Evolutionary conservation across 2,113 vertebrate species (phyloP), one percentile per base, ranked within the genome.

Genomic region (Ailurus styani): DNA sequence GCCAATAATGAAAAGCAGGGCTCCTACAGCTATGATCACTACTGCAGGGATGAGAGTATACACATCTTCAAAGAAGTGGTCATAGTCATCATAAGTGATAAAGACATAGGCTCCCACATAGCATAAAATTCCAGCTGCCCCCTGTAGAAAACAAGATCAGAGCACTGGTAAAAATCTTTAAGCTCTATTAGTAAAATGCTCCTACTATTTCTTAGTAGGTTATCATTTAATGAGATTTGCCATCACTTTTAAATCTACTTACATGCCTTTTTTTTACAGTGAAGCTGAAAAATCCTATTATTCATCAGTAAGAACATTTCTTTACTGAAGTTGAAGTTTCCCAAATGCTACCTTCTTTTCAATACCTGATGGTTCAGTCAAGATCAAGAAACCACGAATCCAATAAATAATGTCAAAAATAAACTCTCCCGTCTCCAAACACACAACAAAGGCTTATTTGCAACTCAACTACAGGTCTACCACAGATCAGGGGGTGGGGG

Each of bases 41-140:
- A 99, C 98, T 1, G 99, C 99, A 29, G 99, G 99, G 92, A 99
- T 99, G 60, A 99, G 98, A 0, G 99, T 99, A 96, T 99, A 99
- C 75, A 99, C 99, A 4, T 99, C 99, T 97, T 99, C 99, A 89
- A 99, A 99, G 99, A 99, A 99, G 97, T 99, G 99, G 92, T 99
- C 99, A 0, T 99, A 99, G 98, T 99, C 99, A 3, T 99, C 99
- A 0, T 99, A 99, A 0, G 99, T 99, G 99, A 99, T 99, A 95
- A 99, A 99, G 98, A 99, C 99, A 31, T 99, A 99, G 93, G 99
- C 99, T 90, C 99, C 99, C n/a, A 99, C 99, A 7, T 99, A 99
- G 98, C 99, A 99, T 90, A 99, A 97, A 81, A 99, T 99, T 72
- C 99, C 99, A 64, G 99, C 99, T 57, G 99, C 99, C 47, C 99